Evolutionary conservation across 2,797 vertebrate species (phyloP), one percentile per base, ranked within the genome.

Genomic region (Onychomys torridus): DNA sequence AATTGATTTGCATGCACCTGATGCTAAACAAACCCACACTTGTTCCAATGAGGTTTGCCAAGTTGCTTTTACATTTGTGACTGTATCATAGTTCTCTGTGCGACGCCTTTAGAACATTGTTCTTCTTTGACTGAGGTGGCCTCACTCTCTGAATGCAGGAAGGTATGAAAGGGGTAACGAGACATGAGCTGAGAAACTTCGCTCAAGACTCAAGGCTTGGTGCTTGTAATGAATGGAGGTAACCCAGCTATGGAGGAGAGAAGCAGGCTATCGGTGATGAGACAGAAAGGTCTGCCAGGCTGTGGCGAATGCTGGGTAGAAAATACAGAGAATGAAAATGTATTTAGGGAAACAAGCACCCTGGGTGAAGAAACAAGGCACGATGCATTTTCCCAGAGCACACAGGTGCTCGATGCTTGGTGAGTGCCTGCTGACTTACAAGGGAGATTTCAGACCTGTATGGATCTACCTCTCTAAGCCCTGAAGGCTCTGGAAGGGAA

Each of bases 81-180:
- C 37, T 46, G 93, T 65, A 77, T 32, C 55, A 67, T 2, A 87
- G 55, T 69, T 73, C 67, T 40, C 79, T 90, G 65, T 73, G 49
- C 29, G 10, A 77, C 34, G 10, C 52, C 81, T 69, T 89, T 77
- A 77, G 43, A 91, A 32, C 61, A 29, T 65, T 65, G 43, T 57
- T 76, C 16, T 89, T 71, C 8, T 85, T 27, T 76, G 55, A 32
- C 21, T 10, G 23, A 94, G 65, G 52, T 93, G 84, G 43, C 43
- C 59, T 77, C 93, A 61, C 83, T 78, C 92, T 95, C 88, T 86
- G 19, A 93, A 86, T 27, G 57, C 16, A 89, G 37, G 43, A 67
- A 86, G 37, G 90, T 55, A 91, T 78, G 61, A 21, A 55, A 81
- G 84, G 65, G 46, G 1, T 82, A 49, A 49, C 25, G 76, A 87